Evolutionary conservation across 1,140 invertebrate genomes (phyloP).

Genomic region (Oreohelix idahoensis): DNA sequence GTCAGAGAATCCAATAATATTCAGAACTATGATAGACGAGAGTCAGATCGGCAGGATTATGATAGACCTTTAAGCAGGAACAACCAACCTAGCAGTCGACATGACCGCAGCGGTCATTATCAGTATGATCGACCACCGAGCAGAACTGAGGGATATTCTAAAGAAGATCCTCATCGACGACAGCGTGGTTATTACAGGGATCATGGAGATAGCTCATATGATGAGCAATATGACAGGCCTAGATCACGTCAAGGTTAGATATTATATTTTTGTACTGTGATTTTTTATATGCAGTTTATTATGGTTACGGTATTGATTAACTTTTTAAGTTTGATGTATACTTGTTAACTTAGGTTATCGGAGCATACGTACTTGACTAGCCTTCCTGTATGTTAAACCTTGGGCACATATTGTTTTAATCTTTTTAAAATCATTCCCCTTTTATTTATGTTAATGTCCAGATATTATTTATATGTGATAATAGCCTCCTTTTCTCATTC

Average conservation of each 20-base stretch:
- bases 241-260: conserved; percentile 59
- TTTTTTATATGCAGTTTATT: background rate
- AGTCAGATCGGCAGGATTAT: conserved; percentile 22
- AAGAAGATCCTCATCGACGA: conserved; percentile 17
- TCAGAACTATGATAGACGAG: conserved; percentile 35
- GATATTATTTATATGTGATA: no score
- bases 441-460: background rate
- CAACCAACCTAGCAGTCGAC: conserved; percentile 18
- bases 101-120: conserved; percentile 33
- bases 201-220: conserved; percentile 50
- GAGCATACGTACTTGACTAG: background rate
- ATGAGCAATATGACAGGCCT: conserved; percentile 65
- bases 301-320: background rate
- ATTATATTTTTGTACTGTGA: background rate
- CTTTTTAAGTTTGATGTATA: background rate
- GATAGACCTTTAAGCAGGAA: conserved; percentile 33
- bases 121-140: conserved; percentile 53
- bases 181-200: conserved; percentile 31
- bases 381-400: background rate
- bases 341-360: background rate
- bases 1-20: background rate
- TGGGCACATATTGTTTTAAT: background rate
- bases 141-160: conserved; percentile 41
- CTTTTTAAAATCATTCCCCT: background rate
- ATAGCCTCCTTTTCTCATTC: no score